Evolutionary conservation across 2,888 invertebrate species (phyloP).

Genomic region (Drosophila dives): DNA sequence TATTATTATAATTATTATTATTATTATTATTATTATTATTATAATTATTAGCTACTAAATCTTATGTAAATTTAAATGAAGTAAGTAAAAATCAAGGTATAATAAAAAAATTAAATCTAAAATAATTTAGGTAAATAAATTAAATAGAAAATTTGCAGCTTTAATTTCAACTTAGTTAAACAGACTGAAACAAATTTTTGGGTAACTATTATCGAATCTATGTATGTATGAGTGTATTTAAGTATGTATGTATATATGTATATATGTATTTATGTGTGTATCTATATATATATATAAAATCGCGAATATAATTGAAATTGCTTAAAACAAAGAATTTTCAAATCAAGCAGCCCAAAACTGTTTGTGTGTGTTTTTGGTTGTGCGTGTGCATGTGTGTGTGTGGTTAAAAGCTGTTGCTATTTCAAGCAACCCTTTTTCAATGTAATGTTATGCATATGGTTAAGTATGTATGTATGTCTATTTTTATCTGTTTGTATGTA

Average conservation of each 20-base stretch:
- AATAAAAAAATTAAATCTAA: background rate
- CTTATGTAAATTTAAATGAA: too few species aligned
- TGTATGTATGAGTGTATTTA: background rate
- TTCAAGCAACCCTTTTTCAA: background rate
- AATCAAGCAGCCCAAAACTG: background rate
- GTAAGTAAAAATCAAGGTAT: background rate
- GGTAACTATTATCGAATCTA: background rate
- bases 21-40: too few species aligned
- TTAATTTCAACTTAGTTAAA: background rate
- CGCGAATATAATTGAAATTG: slow-evolving; percentile 18
- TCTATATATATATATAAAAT: background rate
- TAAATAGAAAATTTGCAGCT: background rate
- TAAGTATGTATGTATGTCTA: background rate
- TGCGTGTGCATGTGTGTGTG: background rate
- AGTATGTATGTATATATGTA: background rate
- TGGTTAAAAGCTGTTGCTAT: background rate
- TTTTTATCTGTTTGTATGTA: background rate
- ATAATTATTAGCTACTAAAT: background rate
- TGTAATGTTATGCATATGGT: background rate
- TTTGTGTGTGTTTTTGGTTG: background rate
- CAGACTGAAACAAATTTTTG: background rate
- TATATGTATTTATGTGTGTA: background rate
- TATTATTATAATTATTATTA: too few species aligned
- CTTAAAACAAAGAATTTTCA: slow-evolving; percentile 8
- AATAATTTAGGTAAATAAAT: background rate